These are phyloP conservation scores for Phymatocera aterrima DNA, from an alignment of 2,888 invertebrate genomes.

Conservation along the genomic window DNA sequence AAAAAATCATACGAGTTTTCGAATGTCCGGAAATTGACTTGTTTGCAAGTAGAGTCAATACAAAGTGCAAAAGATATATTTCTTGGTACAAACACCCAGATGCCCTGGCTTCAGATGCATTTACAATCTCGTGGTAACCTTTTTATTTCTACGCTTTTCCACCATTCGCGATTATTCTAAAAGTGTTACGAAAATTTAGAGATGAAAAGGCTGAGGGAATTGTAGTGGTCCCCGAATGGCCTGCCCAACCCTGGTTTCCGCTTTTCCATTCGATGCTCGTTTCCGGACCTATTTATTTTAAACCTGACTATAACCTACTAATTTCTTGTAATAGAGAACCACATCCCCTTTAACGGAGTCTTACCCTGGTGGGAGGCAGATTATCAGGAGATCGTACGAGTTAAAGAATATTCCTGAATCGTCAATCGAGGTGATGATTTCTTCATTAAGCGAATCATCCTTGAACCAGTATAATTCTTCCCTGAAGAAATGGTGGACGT, in stretches of 20 bases:
- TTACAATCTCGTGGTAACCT: conserved; percentile 51
- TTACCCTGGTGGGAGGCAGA: conserved; percentile 48
- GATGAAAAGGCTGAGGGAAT: conserved; percentile 46
- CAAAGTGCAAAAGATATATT: not conserved
- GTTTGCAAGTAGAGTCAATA: conserved; percentile 55
- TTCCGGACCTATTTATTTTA: conserved; percentile 26
- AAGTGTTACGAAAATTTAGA: conserved; percentile 46
- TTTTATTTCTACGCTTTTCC: conserved; percentile 28
- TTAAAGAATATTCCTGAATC: not conserved
- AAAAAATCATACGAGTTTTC: conserved; percentile 29
- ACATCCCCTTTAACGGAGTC: conserved; percentile 45
- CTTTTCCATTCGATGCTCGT: conserved; percentile 12
- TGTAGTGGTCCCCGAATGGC: conserved; percentile 48
- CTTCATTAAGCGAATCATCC: not conserved
- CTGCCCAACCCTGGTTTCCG: conserved; percentile 19
- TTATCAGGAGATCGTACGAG: conserved; percentile 48
- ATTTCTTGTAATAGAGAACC: conserved; percentile 48
- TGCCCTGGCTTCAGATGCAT: conserved; percentile 54
- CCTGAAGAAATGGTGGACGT: not conserved
- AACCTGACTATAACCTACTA: conserved; percentile 45
- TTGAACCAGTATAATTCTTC: not conserved
- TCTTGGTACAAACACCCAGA: conserved; percentile 50
- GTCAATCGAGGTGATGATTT: not conserved
- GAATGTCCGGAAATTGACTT: conserved; percentile 51
- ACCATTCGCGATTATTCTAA: conserved; percentile 46